Base-by-base conservation (phyloP, 2,888 invertebrate genomes). In the Penaeus monodon region DNA sequence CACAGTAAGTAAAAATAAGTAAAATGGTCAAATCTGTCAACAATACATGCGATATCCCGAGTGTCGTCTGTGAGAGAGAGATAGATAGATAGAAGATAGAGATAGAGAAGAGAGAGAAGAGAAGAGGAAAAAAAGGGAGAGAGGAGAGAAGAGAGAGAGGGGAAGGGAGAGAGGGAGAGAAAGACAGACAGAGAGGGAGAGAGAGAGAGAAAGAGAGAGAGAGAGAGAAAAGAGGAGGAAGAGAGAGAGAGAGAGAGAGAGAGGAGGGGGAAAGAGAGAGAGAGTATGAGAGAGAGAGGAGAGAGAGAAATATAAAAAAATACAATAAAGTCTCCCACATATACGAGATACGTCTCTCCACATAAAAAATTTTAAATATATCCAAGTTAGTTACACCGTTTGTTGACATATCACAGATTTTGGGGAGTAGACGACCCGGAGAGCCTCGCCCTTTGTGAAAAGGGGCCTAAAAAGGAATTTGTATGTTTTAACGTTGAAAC, bases 201-300 rank as follows among this genome's bases (percentile, higher is more conserved):
- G 77, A 57, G 57, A 57, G 77, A 78, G 57, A 57, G 57, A 74
- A 33, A 27, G 57, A 57, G 57, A 78, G 77, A 78, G 77, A 78
- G 57, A 78, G 49, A 78, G 77, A 57, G 77, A 44, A 24, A 49
- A 49, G 8, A 49, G 24, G 77, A 57, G 77, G 24, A 49, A 57
- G 57, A 57, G 77, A 57, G 57, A 57, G 57, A 78, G 44, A 78
- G 49, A 22, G 77, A 77, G 57, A 49, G 77, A 44, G 57, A 44
- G 57, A 77, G 44, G 6, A 49, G 24, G 57, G 49, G 77, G 0
- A 49, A 73, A n/a, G n/a, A n/a, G 6, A n/a, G n/a, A n/a, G n/a
- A n/a, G 2, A 20, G 44, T 44, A 77, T n/a, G 44, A 44, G 44
- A 44, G 44, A 22, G 44, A 44, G 44, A 44, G 44, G 77, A 77